phyloP scores from a whole-genome alignment of 2,113 vertebrate species.

The Anarhynchus alexandrinus region DNA sequence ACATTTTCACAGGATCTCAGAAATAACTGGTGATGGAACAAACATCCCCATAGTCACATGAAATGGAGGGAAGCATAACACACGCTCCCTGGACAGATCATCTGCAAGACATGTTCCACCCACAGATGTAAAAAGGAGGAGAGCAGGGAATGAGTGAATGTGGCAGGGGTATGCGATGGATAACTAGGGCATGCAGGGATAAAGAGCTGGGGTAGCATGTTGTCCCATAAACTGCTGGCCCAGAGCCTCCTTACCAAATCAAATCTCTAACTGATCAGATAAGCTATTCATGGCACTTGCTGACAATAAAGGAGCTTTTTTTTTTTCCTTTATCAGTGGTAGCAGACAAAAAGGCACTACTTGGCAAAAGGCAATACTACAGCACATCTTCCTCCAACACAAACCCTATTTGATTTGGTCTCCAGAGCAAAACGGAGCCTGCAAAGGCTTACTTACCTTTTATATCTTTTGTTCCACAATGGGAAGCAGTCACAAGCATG shows the following conservation, averaged over 20 bases:
- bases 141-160: not conserved
- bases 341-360: not conserved
- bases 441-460: not conserved
- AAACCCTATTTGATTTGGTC: not conserved
- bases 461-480: not conserved
- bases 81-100: not conserved
- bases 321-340: not conserved
- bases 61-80: not conserved
- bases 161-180: not conserved
- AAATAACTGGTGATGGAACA: not conserved
- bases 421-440: not conserved
- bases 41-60: not conserved
- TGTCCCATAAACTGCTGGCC: not conserved
- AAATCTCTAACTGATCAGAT: not conserved
- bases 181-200: not conserved
- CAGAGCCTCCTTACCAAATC: not conserved
- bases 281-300: not conserved
- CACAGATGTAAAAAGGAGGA: not conserved
- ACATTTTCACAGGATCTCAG: not conserved
- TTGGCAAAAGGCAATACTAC: not conserved
- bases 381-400: not conserved
- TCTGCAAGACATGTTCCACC: not conserved
- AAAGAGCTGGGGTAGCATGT: not conserved
- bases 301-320: not conserved
- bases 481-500: not conserved